Conservation (phyloP, 2,888 invertebrate species). For the Ethmia dodecea region DNA sequence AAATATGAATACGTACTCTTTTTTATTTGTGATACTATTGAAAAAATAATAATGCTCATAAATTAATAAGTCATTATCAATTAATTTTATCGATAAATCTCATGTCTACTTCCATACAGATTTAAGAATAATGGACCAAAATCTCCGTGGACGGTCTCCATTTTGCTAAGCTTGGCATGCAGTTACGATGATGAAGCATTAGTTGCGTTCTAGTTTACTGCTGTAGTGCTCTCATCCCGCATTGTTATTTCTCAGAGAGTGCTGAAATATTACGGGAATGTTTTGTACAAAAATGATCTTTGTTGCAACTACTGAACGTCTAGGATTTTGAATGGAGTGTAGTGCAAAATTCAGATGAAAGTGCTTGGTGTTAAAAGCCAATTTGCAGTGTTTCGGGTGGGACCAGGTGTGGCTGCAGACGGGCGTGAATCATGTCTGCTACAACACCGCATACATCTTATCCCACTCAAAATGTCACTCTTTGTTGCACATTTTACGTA, state of each 20-base stretch:
- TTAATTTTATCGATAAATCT: no score
- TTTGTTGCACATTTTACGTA: slow-evolving; percentile 44
- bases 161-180: slow-evolving; percentile 25
- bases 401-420: slow-evolving; percentile 38
- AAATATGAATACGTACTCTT: no score
- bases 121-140: no score
- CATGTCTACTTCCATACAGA: no score
- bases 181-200: slow-evolving; percentile 56
- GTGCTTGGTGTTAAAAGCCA: slow-evolving; percentile 18
- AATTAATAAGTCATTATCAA: no score
- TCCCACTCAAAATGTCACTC: slow-evolving; percentile 32
- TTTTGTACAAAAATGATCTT: slow-evolving; percentile 50
- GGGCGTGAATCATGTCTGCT: slow-evolving; percentile 64
- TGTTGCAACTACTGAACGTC: slow-evolving; percentile 31
- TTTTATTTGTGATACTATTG: no score
- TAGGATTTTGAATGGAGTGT: slow-evolving; percentile 26
- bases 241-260: slow-evolving; percentile 69
- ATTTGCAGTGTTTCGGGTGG: slow-evolving; percentile 28
- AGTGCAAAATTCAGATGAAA: slow-evolving; percentile 27
- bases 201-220: slow-evolving; percentile 50
- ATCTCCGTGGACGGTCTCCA: no score
- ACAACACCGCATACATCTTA: slow-evolving; percentile 65
- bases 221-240: slow-evolving; percentile 55
- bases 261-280: slow-evolving; percentile 62
- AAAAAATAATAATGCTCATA: no score